Evolutionary conservation across 1,140 invertebrate species (phyloP), one percentile per base, ranked within the genome.

Genomic region (Sesamia nonagrioides): DNA sequence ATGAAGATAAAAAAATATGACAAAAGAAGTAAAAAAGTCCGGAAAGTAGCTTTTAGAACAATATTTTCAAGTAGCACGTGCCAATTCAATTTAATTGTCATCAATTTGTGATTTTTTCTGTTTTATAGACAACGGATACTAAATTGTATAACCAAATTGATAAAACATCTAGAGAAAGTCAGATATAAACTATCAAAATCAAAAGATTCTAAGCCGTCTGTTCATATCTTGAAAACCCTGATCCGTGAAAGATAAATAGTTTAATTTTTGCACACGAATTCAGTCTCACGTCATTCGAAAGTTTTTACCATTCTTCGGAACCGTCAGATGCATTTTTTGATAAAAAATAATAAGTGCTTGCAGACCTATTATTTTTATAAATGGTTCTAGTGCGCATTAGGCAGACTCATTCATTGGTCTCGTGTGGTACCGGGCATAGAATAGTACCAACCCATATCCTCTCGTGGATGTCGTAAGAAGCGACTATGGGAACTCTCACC

Each of bases 281-380:
- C 27, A 15, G 37, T 75, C 35, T 71, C 33, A 37, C 21, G 73
- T 52, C 73, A 76, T 76, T 76, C 45, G 60, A 63, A 76, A 76
- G 73, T 66, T 48, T 45, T 56, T 3, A n/a, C 42, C 21, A 48
- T 60, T 61, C 56, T 15, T 17, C 42, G 18, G 40, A 63, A 63
- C 21, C 3, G 45, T 37, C 73, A 66, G 60, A 76, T 76, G 60
- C 13, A 66, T 63, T 63, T 63, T 76, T 63, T 76, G 73, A 76
- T 63, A 76, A 76, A 50, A 75, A 76, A 18, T 66, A 76, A 76
- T 45, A 66, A 52, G 37, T 60, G 42, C 58, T 52, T 74, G 4
- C 27, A 6, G 21, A 63, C 52, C 58, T 52, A 63, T 50, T 63
- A 75, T 63, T 61, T 58, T 76, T 63, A 60, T 66, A 27, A 76